Conservation (phyloP, 2,113 vertebrate species). For the Abramis brama region DNA sequence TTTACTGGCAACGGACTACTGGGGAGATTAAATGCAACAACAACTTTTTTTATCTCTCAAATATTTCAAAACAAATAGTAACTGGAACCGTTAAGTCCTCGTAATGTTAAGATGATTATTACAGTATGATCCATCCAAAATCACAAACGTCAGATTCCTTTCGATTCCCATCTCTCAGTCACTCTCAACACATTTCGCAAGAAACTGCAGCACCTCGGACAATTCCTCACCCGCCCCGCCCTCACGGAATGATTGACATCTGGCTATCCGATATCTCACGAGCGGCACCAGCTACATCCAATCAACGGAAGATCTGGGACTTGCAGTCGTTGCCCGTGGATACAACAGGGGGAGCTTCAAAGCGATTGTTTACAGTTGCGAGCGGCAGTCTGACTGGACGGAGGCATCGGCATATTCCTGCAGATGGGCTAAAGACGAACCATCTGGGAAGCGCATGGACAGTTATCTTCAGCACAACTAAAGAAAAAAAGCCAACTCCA, state of each 20-base stretch:
- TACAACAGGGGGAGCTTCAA: slow-evolving; percentile 65
- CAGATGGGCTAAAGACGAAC: slow-evolving; percentile 65
- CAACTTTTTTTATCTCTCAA: not conserved
- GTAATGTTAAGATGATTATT: not conserved
- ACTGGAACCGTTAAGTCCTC: not conserved
- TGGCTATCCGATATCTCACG: slow-evolving; percentile 19
- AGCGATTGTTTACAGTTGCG: slow-evolving; percentile 61
- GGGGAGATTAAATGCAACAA: not conserved
- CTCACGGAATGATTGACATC: slow-evolving; percentile 52
- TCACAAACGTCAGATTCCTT: not conserved
- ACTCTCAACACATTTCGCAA: not conserved
- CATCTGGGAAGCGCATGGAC: slow-evolving; percentile 24
- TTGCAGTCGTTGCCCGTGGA: slow-evolving; percentile 63
- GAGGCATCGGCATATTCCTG: slow-evolving; percentile 53
- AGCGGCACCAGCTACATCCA: slow-evolving; percentile 57
- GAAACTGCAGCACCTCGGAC: slow-evolving; percentile 68
- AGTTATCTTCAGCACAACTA: slow-evolving; percentile 37
- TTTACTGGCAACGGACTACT: not conserved
- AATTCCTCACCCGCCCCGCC: slow-evolving; percentile 68
- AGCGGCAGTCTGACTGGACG: slow-evolving; percentile 50
- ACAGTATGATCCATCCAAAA: too few relatives aligned
- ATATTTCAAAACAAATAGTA: not conserved
- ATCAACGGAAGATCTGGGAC: slow-evolving; percentile 58
- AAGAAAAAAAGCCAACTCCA: slow-evolving; percentile 31
- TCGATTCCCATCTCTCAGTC: not conserved